Conservation (phyloP, 2,888 invertebrate genomes). For the Nowickia ferox region DNA sequence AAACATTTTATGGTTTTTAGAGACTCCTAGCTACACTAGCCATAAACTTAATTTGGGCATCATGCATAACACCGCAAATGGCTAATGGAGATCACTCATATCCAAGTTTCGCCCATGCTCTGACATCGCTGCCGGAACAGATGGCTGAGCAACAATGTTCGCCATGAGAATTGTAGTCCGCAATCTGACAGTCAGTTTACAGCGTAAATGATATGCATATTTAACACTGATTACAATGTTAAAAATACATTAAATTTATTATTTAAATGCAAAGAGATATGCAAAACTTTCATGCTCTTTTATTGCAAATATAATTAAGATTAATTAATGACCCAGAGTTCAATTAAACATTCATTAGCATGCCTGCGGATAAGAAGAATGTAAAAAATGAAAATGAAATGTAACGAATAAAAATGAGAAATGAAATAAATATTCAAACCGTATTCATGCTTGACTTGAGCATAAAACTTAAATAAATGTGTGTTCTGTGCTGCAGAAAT, state of each 20-base stretch:
- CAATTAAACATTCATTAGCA: neutral
- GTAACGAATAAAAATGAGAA: neutral
- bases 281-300: neutral
- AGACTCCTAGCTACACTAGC: too few relatives aligned
- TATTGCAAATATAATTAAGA: slow-evolving; percentile 5
- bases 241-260: neutral
- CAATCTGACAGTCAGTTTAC: neutral
- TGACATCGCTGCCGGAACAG: too few relatives aligned
- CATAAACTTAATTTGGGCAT: too few relatives aligned
- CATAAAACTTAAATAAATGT: too few relatives aligned
- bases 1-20: too few relatives aligned
- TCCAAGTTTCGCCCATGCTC: too few relatives aligned
- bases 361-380: neutral
- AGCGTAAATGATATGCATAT: neutral
- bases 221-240: neutral
- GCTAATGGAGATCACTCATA: too few relatives aligned
- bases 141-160: too few relatives aligned
- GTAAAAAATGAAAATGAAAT: neutral
- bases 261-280: neutral
- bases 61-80: too few relatives aligned
- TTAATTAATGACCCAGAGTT: slow-evolving; percentile 5
- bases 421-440: neutral
- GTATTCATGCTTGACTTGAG: neutral
- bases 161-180: too few relatives aligned
- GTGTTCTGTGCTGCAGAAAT: too few relatives aligned